Evolutionary conservation across 2,888 invertebrate genomes (phyloP).

Genomic region (Loripinus fragilis): DNA sequence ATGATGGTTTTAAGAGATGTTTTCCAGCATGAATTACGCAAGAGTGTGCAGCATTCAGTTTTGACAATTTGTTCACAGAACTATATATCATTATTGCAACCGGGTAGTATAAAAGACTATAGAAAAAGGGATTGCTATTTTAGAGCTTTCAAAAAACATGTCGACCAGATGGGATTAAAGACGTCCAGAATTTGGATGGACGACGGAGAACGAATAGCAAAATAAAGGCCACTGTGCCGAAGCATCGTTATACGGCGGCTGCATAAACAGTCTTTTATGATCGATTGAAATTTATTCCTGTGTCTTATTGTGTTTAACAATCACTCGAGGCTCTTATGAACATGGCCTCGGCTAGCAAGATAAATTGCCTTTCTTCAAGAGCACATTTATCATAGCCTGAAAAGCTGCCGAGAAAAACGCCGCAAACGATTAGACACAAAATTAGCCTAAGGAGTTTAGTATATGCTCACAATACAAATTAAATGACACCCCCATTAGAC

Average conservation of each 20-base stretch:
- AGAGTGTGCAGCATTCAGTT: no score
- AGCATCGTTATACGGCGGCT: background rate
- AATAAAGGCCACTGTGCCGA: background rate
- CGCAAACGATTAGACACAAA: conserved; percentile 48
- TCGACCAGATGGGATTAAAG: no score
- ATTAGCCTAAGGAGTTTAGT: conserved; percentile 62
- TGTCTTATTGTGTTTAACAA: conserved; percentile 12
- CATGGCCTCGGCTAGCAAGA: background rate
- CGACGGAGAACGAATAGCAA: no score
- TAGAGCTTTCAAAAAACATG: no score
- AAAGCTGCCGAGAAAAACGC: conserved; percentile 16
- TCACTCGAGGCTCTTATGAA: conserved; percentile 11
- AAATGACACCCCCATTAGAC: conserved; percentile 56
- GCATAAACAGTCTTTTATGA: conserved; percentile 22
- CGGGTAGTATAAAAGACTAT: no score
- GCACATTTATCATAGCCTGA: background rate
- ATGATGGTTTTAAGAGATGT: no score
- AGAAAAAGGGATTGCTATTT: no score
- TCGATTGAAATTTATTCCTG: conserved; percentile 9
- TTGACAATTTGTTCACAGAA: no score
- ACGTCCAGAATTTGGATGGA: no score
- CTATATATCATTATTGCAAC: no score
- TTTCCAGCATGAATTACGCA: no score
- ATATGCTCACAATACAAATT: conserved; percentile 67
- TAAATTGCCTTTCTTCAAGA: conserved; percentile 17